Base-by-base conservation (phyloP, 2,888 invertebrate species). In the Hydraecia micacea region DNA sequence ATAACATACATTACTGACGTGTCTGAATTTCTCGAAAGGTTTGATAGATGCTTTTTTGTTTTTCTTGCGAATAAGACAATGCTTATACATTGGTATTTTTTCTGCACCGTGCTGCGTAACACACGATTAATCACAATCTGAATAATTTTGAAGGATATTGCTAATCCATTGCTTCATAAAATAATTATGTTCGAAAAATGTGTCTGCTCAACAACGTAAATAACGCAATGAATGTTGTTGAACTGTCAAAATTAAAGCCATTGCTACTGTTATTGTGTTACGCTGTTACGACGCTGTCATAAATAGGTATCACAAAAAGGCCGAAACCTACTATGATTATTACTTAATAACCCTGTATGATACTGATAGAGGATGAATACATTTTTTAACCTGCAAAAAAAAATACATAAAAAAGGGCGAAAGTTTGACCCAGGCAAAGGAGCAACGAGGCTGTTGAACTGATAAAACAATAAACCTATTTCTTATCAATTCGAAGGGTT, bases 1-100 rank as follows among this genome's bases (percentile, higher is more conserved):
- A 83, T 85, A 83, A 71, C 69, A 81, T 65, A 60, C 76, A 58
- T 65, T 42, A n/a, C 32, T 32, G 60, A 65, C 46, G 55, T 69
- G 32, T 0, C 36, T 76, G 25, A 62, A 70, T 69, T 81, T 73
- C 46, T 81, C 11, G 18, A 66, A 63, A 62, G 9, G 11, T 42
- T 74, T 60, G 18, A n/a, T 32, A 32, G 36, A 49, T 77, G n/a
- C 9, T 6, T n/a, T 73, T 46, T 18, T 60, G 11, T n/a, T 82
- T 49, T 58, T 21, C 3, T 36, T 55, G 42, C 21, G 2, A 15
- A 11, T 25, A 25, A 36, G 25, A n/a, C 11, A 21, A 49, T 5
- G 42, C 1, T 9, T 42, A 11, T 11, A 2, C 0, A 0, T 36
- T 63, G 8, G 18, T 15, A 21, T 42, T 25, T 65, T 42, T 71